Base-by-base conservation (phyloP, 1,140 invertebrate genomes). In the Zaprionus gabonicus region DNA sequence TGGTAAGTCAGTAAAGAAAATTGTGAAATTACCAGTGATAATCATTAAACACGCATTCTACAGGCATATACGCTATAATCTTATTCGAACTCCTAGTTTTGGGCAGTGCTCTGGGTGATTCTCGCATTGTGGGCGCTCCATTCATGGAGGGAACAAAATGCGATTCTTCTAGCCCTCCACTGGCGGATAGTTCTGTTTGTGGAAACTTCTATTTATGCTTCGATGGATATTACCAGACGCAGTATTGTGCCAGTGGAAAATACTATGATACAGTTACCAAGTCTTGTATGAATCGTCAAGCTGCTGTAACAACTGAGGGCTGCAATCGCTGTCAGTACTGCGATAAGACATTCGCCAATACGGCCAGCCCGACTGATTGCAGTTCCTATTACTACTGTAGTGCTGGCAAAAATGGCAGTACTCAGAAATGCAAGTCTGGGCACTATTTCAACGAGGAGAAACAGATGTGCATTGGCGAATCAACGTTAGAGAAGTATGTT, bases 281-380 rank as follows among this genome's bases (percentile, higher is more conserved):
- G 0, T 1, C 0, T 0, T 80, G 84, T 27, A 2, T n/a, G 10
- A 1, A 12, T 0, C 77, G 83, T 1, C 73, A 73, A 38, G 0
- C 0, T 0, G 83, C 83, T 2, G 27, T 44, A 0, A 38, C 77
- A 2, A 4, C 0, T 0, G 2, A 0, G 0, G 70, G 70, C 36
- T 87, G 83, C 80, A 78, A 87, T 49, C 84, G 83, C 7, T 87
- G 83, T 34, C 77, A 81, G 51, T 72, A 41, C 4, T 25, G 77
- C 9, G 41, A 0, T 0, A 27, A 15, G 0, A 0, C 0, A 0
- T 87, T 78, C 4, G 84, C 75, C 9, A 87, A 87, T 57, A 68
- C 67, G 15, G 80, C 83, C 0, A 38, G 70, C 23, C 13, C 1
- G 2, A 20, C 34, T 0, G 15, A 7, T n/a, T 87, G 83, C 44